Evolutionary conservation across 2,888 invertebrate species (phyloP).

Genomic region (Parnassius apollo): DNA sequence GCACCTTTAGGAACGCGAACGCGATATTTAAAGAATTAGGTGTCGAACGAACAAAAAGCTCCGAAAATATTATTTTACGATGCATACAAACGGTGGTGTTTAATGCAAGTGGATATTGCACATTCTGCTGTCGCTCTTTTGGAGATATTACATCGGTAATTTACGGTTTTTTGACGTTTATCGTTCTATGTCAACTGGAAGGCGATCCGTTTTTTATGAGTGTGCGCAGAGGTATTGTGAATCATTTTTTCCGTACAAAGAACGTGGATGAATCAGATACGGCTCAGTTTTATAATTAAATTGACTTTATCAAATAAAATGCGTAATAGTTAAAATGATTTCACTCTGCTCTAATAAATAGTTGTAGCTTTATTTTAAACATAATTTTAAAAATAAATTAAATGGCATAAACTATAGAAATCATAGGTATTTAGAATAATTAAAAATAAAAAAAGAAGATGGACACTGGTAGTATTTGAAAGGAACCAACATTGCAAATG

Average conservation of each 20-base stretch:
- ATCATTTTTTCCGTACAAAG: conserved; percentile 33
- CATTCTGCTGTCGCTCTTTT: conserved; percentile 61
- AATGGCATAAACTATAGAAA: too few species aligned
- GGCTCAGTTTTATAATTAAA: background rate
- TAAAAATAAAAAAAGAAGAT: too few species aligned
- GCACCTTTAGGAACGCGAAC: conserved; percentile 22
- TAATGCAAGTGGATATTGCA: conserved; percentile 58
- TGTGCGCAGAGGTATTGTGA: conserved; percentile 32
- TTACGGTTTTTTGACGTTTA: conserved; percentile 69
- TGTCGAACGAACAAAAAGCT: conserved; percentile 41
- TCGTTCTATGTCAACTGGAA: conserved; percentile 62
- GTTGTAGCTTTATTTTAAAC: too few species aligned
- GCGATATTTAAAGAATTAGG: conserved; percentile 28
- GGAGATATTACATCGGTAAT: conserved; percentile 59
- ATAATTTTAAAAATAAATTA: too few species aligned
- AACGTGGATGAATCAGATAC: conserved; percentile 16
- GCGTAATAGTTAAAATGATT: too few species aligned
- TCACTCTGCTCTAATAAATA: too few species aligned
- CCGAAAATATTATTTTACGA: conserved; percentile 65
- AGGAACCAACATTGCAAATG: too few species aligned
- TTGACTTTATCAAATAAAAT: too few species aligned
- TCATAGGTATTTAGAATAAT: too few species aligned
- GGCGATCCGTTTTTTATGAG: conserved; percentile 38
- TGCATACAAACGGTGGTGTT: conserved; percentile 44
- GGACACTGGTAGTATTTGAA: too few species aligned